A percentile compares a stretch with the other conserved stretches of the same genome.
Evolutionary conservation across 2,797 vertebrate genomes (phyloP).

Genomic region (Anguilla anguilla): DNA sequence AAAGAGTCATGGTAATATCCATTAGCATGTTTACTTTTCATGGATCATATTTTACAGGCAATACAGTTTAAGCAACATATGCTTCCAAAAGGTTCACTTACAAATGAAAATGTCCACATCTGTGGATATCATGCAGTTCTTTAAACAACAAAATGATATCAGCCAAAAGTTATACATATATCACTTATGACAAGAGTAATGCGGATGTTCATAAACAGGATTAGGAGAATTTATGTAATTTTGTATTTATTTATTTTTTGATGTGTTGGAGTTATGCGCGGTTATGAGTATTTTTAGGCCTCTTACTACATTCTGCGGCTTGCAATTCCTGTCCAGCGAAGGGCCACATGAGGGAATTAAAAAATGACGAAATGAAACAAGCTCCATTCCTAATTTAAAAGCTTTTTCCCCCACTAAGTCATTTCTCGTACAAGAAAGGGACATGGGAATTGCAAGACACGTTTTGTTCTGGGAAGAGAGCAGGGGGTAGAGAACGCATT

Average conservation of each 20-base stretch:
- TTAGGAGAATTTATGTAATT: conserved; percentile 7
- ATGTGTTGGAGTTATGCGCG: not conserved
- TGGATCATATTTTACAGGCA: not conserved
- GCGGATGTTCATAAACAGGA: not conserved
- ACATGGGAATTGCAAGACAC: not conserved
- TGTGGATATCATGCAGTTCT: not conserved
- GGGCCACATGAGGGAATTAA: not conserved
- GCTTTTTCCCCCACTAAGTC: not conserved
- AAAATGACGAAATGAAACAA: not conserved
- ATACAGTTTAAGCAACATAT: not conserved
- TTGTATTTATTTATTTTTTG: not conserved
- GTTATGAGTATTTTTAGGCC: not conserved
- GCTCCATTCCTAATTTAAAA: not conserved
- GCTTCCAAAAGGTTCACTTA: not conserved
- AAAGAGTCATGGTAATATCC: not conserved
- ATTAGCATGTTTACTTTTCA: not conserved
- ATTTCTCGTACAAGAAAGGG: not conserved
- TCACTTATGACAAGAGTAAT: not conserved
- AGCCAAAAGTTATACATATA: not conserved
- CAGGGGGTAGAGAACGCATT: not conserved
- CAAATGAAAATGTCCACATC: not conserved
- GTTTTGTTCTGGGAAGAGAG: not conserved
- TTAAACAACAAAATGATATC: not conserved
- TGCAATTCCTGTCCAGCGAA: not conserved
- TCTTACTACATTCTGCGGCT: not conserved